These are phyloP conservation scores for Geodia barretti DNA, from an alignment of 37 sponge, comb jelly and placozoan species.

Conservation along the genomic window DNA sequence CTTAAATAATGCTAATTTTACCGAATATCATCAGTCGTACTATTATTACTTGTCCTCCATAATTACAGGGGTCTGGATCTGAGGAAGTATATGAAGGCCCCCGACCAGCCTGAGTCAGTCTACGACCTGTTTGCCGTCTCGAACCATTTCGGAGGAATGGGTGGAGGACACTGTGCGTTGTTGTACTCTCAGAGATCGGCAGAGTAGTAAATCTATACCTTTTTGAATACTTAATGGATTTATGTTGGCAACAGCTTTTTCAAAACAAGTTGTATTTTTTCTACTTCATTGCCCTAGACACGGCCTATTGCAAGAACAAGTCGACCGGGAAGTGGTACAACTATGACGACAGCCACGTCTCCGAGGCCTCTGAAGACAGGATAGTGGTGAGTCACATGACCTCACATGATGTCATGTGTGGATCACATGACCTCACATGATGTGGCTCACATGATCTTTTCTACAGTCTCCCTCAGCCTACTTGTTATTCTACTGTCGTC, in stretches of 20 bases:
- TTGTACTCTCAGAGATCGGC: neutral
- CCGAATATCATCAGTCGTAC: no score
- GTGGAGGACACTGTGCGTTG: conserved; percentile 95
- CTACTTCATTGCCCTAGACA: conserved; percentile 61
- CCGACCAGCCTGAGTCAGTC: conserved; percentile 39
- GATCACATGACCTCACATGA: neutral
- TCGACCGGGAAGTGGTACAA: conserved; percentile 85
- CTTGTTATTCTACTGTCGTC: conserved; percentile 76
- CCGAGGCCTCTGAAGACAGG: conserved; percentile 37
- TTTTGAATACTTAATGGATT: neutral
- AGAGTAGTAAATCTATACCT: neutral
- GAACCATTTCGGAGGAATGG: conserved; percentile 98
- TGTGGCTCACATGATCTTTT: neutral
- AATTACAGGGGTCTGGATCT: conserved; percentile 55
- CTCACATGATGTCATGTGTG: neutral
- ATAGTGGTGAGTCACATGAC: conserved; percentile 56
- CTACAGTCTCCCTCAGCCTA: conserved; percentile 79
- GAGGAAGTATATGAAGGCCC: conserved; percentile 16
- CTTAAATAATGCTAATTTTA: no score
- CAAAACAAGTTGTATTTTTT: no score
- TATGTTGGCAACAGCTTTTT: no score
- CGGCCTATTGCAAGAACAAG: conserved; percentile 84
- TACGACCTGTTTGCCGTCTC: conserved; percentile 93
- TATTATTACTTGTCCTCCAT: neutral
- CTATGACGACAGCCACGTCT: conserved; percentile 93